A percentile compares a stretch with the other conserved stretches of the same genome.
Conservation (phyloP, 64 coral and sea anemone species). For the Stichodactyla helianthus region DNA sequence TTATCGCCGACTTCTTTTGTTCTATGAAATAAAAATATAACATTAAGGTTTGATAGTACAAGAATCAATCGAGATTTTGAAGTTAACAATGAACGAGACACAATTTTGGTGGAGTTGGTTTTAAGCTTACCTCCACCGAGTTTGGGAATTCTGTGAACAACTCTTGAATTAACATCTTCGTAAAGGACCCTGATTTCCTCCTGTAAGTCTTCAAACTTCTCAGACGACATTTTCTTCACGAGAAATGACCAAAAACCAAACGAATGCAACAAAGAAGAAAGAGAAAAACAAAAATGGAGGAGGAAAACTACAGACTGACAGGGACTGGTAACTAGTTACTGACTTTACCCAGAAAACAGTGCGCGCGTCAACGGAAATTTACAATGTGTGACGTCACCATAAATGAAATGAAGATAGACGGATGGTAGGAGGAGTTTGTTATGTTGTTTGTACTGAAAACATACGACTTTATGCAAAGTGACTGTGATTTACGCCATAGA, state of each 20-base stretch:
- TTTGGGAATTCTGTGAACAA: conserved; percentile 68
- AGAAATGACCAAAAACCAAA: neutral
- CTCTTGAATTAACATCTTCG: conserved; percentile 66
- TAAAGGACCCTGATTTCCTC: conserved; percentile 72
- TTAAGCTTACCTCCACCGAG: conserved; percentile 59
- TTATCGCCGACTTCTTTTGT: conserved; percentile 64
- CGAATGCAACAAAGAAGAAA: neutral
- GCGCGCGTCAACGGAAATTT: neutral
- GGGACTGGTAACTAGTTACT: neutral
- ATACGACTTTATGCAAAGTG: too few relatives aligned
- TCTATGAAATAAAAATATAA: conserved; percentile 41
- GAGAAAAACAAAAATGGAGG: neutral
- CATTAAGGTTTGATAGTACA: neutral
- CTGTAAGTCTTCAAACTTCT: conserved; percentile 93
- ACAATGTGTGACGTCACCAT: too few relatives aligned
- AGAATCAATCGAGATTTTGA: neutral
- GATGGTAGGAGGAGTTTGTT: neutral
- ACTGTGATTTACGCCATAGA: too few relatives aligned
- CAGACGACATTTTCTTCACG: conserved; percentile 61
- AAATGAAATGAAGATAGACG: too few relatives aligned
- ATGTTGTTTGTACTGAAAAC: too few relatives aligned
- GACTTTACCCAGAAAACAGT: neutral
- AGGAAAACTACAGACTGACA: neutral
- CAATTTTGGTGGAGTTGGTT: neutral
- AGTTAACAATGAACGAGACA: neutral